Conservation (phyloP, 2,797 vertebrate genomes). For the Alosa sapidissima region DNA sequence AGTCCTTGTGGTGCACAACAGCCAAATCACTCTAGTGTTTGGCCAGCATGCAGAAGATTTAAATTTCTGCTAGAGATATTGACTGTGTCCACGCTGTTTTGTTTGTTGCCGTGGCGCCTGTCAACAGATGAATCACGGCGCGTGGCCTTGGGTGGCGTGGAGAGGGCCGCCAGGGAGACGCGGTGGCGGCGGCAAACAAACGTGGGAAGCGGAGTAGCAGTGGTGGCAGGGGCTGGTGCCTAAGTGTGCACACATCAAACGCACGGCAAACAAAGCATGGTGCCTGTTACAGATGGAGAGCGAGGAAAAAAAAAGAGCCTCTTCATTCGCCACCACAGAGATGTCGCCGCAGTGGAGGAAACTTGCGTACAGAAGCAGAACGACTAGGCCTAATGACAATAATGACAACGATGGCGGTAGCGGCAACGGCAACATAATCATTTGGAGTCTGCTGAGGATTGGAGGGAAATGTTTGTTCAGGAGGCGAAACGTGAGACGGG, state of each 20-base stretch:
- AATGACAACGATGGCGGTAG: not conserved
- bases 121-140: conserved; percentile 36
- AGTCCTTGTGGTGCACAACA: conserved; percentile 24
- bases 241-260: conserved; percentile 37
- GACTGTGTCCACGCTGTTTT: conserved; percentile 39
- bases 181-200: conserved; percentile 40
- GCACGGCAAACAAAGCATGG: conserved; percentile 22
- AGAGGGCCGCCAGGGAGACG: conserved; percentile 33
- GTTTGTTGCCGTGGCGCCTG: conserved; percentile 25
- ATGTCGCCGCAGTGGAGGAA: conserved; percentile 32
- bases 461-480: conserved; percentile 9
- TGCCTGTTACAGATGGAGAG: conserved; percentile 1
- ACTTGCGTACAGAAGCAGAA: conserved; percentile 36
- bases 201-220: conserved; percentile 36
- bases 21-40: conserved; percentile 25
- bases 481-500: conserved; percentile 2
- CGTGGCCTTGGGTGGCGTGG: conserved; percentile 21
- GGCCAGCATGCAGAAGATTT: conserved; percentile 37
- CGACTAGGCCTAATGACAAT: conserved; percentile 46
- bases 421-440: conserved; percentile 31
- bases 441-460: conserved; percentile 21
- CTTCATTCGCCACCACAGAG: conserved; percentile 55
- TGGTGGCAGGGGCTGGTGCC: conserved; percentile 26
- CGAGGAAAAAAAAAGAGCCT: conserved; percentile 23
- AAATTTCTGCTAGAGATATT: conserved; percentile 42